Evolutionary conservation across 2,888 invertebrate genomes (phyloP).

Genomic region (Epinotia demarniana): DNA sequence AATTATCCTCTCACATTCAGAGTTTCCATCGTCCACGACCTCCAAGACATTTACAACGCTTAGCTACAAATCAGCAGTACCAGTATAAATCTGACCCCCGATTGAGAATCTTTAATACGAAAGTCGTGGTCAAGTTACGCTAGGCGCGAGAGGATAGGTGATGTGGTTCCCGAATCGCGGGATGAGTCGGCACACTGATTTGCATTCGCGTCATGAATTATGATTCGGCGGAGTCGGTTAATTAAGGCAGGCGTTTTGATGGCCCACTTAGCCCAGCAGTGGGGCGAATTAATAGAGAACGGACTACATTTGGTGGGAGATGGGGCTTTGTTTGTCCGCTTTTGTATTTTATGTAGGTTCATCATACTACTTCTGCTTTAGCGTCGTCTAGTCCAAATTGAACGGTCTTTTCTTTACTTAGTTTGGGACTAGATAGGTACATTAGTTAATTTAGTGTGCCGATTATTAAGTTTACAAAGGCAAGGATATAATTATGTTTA

Average conservation of each 20-base stretch:
- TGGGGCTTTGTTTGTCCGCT: conserved; percentile 1
- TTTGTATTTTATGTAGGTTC: neutral
- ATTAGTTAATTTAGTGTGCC: too few relatives aligned
- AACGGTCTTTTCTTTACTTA: too few relatives aligned
- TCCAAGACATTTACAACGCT: neutral
- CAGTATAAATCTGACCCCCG: neutral
- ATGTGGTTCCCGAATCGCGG: neutral
- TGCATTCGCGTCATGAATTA: conserved; percentile 57
- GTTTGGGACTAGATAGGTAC: too few relatives aligned
- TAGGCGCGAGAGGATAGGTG: neutral
- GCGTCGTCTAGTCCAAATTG: too few relatives aligned
- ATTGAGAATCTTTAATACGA: neutral
- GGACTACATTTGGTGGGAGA: neutral
- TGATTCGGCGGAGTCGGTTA: conserved; percentile 54
- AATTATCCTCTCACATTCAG: neutral
- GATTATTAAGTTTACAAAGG: too few relatives aligned
- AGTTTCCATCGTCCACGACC: neutral
- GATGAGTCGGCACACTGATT: conserved; percentile 42
- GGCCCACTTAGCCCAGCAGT: conserved; percentile 24
- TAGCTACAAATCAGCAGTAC: neutral
- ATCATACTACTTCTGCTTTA: neutral
- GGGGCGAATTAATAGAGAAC: conserved; percentile 15
- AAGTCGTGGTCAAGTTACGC: neutral
- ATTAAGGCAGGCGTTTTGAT: conserved; percentile 53
- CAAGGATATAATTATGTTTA: too few relatives aligned